Conservation (phyloP, 1,140 invertebrate genomes). For the Drosophila sucinea region DNA sequence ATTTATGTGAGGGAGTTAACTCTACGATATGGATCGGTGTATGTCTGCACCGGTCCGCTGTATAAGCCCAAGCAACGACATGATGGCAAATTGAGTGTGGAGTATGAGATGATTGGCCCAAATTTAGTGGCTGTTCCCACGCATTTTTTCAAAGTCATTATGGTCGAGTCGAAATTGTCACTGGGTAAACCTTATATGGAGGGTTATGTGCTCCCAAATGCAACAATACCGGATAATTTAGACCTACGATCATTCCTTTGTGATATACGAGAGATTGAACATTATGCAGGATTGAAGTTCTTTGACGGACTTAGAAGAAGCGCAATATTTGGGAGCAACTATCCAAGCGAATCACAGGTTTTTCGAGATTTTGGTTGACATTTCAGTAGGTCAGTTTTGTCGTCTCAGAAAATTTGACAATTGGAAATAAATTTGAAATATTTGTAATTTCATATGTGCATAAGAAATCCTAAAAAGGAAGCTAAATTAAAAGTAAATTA, state of each 20-base stretch:
- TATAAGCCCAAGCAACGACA: slow-evolving; percentile 93
- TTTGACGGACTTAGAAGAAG: slow-evolving; percentile 89
- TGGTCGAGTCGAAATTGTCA: slow-evolving; percentile 87
- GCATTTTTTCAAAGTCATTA: slow-evolving; percentile 98
- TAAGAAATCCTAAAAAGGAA: neutral
- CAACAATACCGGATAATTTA: slow-evolving; percentile 89
- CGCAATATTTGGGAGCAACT: slow-evolving; percentile 81
- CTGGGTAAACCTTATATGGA: slow-evolving; percentile 93
- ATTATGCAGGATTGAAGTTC: slow-evolving; percentile 94
- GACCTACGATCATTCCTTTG: slow-evolving; percentile 91
- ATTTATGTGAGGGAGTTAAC: slow-evolving; percentile 86
- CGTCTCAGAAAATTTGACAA: neutral
- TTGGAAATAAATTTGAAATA: neutral
- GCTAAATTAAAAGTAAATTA: slow-evolving; percentile 38
- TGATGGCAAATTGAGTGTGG: slow-evolving; percentile 95
- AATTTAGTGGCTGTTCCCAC: slow-evolving; percentile 99
- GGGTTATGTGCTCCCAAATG: slow-evolving; percentile 97
- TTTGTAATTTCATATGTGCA: neutral
- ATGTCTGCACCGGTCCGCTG: slow-evolving; percentile 97
- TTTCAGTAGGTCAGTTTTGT: neutral
- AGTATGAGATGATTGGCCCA: slow-evolving; percentile 96
- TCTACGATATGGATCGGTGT: slow-evolving; percentile 92
- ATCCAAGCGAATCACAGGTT: slow-evolving; percentile 56
- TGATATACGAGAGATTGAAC: slow-evolving; percentile 94
- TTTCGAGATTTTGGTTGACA: slow-evolving; percentile 53